These are phyloP conservation scores for Apeira syringaria DNA, from an alignment of 2,888 invertebrate species.

Conservation along the genomic window DNA sequence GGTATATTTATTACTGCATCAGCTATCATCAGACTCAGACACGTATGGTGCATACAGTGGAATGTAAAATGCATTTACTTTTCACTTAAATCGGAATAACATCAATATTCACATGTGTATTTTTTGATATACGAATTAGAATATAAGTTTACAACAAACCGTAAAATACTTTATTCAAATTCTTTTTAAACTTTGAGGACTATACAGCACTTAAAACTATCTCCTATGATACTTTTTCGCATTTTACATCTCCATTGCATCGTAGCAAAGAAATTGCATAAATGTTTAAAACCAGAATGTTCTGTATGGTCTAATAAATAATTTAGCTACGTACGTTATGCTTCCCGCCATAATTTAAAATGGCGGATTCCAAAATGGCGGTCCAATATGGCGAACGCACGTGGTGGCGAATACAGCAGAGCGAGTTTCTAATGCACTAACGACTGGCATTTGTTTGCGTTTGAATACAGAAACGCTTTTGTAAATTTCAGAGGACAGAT, in stretches of 20 bases:
- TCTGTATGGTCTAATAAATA: constrained; percentile 7
- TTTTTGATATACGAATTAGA: no score
- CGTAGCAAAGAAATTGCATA: constrained; percentile 15
- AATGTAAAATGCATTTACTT: no score
- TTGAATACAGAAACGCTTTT: constrained; percentile 20
- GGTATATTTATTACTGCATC: no score
- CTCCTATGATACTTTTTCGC: constrained; percentile 1
- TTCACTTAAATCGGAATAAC: no score
- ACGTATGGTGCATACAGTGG: no score
- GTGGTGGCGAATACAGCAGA: constrained; percentile 22
- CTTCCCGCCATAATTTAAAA: constrained; percentile 9
- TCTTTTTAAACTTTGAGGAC: no score
- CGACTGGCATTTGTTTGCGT: constrained; percentile 26
- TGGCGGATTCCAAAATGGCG: constrained; percentile 4
- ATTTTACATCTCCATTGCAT: constrained; percentile 12
- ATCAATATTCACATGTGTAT: no score
- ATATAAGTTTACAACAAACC: no score
- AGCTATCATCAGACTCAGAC: no score
- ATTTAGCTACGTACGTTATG: constrained; percentile 6
- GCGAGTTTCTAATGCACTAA: constrained; percentile 26
- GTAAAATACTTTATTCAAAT: no score
- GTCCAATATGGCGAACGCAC: constrained; percentile 14
- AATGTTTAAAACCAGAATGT: constrained; percentile 13
- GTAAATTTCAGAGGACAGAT: constrained; percentile 18
- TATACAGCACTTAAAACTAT: neutral